A percentile compares a stretch with the other conserved stretches of the same genome.
phyloP scores from a whole-genome alignment of 2,888 invertebrate species.

The Scaptodrosophila latifasciaeformis region DNA sequence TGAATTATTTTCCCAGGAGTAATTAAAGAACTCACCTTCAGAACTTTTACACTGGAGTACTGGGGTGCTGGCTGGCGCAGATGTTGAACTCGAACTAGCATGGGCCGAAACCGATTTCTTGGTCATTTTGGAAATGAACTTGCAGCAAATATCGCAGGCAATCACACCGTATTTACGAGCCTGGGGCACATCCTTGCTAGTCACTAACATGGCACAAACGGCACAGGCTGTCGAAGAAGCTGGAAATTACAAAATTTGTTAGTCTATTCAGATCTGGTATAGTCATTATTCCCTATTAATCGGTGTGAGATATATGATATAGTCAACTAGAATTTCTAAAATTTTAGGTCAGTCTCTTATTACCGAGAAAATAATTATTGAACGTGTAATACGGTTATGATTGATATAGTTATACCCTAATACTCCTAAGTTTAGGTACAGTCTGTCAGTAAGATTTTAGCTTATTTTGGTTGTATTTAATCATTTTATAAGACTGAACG shows the following conservation, averaged over 20 bases:
- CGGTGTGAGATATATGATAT: neutral
- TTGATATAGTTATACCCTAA: too few relatives aligned
- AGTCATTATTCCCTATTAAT: neutral
- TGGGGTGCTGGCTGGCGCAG: neutral
- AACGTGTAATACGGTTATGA: too few relatives aligned
- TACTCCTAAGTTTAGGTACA: too few relatives aligned
- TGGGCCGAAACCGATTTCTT: constrained; percentile 45
- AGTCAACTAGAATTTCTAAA: too few relatives aligned
- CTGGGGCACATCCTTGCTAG: constrained; percentile 85
- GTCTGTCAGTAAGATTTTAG: too few relatives aligned
- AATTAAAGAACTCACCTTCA: constrained; percentile 64
- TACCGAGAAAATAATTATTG: too few relatives aligned
- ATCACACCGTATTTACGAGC: constrained; percentile 89
- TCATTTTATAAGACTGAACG: too few relatives aligned
- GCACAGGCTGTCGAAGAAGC: constrained; percentile 83
- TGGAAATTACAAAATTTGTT: constrained; percentile 20
- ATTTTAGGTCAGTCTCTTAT: too few relatives aligned
- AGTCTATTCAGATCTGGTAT: neutral
- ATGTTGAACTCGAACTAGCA: constrained; percentile 22
- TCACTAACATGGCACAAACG: constrained; percentile 86
- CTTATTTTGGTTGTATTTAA: too few relatives aligned
- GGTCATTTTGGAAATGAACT: constrained; percentile 87
- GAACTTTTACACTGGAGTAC: constrained; percentile 64
- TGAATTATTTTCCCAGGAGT: too few relatives aligned
- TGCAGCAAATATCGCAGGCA: constrained; percentile 90